Conservation (phyloP, 2,888 invertebrate genomes). For the Cephus pygmeus region DNA sequence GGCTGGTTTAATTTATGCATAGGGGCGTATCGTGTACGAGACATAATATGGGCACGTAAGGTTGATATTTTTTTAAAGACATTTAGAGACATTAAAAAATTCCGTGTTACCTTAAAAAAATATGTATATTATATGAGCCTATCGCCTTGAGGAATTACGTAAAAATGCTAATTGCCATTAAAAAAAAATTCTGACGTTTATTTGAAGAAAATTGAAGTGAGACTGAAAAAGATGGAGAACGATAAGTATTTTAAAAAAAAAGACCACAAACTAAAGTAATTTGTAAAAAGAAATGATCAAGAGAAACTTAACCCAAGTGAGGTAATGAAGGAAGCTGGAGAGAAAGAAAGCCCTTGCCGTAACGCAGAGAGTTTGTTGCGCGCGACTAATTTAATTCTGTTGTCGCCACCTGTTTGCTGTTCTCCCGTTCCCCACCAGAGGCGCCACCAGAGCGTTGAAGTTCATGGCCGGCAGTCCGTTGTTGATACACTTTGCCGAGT, state of each 20-base stretch:
- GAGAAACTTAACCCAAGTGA: not conserved
- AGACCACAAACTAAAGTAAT: not conserved
- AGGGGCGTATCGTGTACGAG: not conserved
- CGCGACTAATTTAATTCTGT: not conserved
- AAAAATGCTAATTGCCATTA: not conserved
- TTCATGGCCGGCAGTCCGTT: not conserved
- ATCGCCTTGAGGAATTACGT: not conserved
- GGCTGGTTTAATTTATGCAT: constrained; percentile 44
- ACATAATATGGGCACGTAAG: not conserved
- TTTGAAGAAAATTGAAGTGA: not conserved
- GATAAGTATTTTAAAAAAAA: not conserved
- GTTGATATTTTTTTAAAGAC: not conserved
- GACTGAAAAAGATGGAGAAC: not conserved
- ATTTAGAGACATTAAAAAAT: not conserved
- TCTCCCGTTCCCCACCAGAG: not conserved
- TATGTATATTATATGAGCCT: not conserved
- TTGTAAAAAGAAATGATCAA: not conserved
- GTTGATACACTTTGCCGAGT: not conserved
- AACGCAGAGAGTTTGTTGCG: not conserved
- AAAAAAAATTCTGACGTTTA: not conserved
- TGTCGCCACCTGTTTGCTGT: not conserved
- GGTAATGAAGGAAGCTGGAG: not conserved
- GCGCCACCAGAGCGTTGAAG: not conserved
- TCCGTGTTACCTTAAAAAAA: not conserved
- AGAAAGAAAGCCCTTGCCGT: not conserved